Evolutionary conservation across 2,113 vertebrate genomes (phyloP), one percentile per base, ranked within the genome.

Genomic region (Bambusicola thoracicus): DNA sequence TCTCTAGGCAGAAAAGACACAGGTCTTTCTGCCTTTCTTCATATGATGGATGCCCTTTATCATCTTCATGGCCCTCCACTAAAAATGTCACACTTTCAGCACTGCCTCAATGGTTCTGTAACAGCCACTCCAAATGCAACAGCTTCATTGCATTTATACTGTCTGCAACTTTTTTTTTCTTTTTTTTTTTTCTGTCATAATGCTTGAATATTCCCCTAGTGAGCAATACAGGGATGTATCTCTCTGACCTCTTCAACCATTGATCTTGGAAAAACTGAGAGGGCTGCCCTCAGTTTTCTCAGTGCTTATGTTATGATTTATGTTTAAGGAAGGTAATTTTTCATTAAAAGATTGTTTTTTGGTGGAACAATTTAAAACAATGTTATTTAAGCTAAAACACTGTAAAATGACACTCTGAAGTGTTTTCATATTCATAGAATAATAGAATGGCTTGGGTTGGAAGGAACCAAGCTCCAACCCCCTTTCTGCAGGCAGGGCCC

Each of bases 151-250:
- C 13, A 78, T 86, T 81, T 24, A n/a, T 48, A 48, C 55, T 74
- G 70, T 58, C 4, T 8, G 14, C 46, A 86, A 59, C 44, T 8
- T 59, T n/a, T 34, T 65, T 72, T 32, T 65, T 72, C 69, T 27
- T 70, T 59, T 61, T 65, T 22, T n/a, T 58, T 74, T 30, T 70
- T 49, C 55, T 85, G 43, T 36, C 40, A 66, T 73, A 85, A 87
- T 93, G 21, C 9, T 73, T 85, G 93, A 51, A 79, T 94, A 81
- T 96, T 89, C 44, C 62, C 69, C 66, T 81, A 43, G 62, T 86
- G 73, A 92, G 8, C 29, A 84, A 92, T 84, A 86, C 13, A 89
- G 62, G 72, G 51, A 41, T 58, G 79, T 86, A 81, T 68, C 36
- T 84, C 12, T n/a, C 46, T 90, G 74, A 87, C 62, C 62, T n/a